Conservation (phyloP, 1,140 invertebrate genomes). For the Drosophila punjabiensis region DNA sequence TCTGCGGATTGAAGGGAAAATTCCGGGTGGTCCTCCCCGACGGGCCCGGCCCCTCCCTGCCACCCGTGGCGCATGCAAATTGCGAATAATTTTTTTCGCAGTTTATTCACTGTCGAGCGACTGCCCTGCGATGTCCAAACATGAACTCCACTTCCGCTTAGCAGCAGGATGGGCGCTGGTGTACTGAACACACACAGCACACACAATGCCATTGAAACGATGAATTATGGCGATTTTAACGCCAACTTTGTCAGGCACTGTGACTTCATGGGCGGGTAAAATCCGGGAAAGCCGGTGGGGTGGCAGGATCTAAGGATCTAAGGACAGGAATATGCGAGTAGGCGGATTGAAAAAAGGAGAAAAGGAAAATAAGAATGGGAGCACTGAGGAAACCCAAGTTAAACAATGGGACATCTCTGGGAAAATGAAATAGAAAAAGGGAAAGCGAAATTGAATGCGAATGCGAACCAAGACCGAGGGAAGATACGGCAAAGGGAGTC, state of each 20-base stretch:
- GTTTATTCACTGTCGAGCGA: constrained; percentile 45
- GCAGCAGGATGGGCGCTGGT: neutral
- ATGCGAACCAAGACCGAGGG: neutral
- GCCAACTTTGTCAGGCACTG: constrained; percentile 53
- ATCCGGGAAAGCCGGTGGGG: neutral
- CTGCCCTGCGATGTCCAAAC: constrained; percentile 63
- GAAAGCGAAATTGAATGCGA: neutral
- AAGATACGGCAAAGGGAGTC: neutral
- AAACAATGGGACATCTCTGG: constrained; percentile 32
- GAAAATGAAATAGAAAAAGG: neutral
- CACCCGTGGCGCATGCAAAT: constrained; percentile 59
- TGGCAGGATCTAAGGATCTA: constrained; percentile 11
- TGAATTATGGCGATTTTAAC: constrained; percentile 82
- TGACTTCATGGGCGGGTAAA: constrained; percentile 4
- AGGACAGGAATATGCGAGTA: neutral
- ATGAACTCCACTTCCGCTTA: constrained; percentile 73
- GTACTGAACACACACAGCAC: neutral
- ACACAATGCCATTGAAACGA: constrained; percentile 67
- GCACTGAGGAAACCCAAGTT: constrained; percentile 24
- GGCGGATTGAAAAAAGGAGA: constrained; percentile 27
- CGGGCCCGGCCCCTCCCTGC: neutral
- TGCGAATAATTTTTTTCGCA: constrained; percentile 59
- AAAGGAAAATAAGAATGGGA: constrained; percentile 32
- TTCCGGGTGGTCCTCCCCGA: neutral
- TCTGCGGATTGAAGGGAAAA: neutral